These are phyloP conservation scores for Caenorhabditis sp. DNA, from an alignment of 2,888 invertebrate species.

Conservation along the genomic window DNA sequence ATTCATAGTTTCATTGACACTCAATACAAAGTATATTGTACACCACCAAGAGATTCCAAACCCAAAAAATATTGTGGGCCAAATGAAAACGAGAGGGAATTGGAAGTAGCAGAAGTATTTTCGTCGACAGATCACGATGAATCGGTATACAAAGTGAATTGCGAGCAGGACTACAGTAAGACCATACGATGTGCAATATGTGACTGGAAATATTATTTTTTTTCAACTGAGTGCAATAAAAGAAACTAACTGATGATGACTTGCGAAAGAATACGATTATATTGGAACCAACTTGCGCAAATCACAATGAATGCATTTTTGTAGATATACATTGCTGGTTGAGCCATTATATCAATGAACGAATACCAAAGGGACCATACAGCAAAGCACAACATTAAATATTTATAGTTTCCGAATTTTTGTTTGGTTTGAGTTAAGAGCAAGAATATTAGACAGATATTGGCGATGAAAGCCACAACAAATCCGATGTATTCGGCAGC, in stretches of 20 bases:
- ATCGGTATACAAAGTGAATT: slow-evolving; percentile 31
- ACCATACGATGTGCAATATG: slow-evolving; percentile 26
- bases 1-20: too few relatives aligned
- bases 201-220: too few relatives aligned
- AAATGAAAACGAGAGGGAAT: slow-evolving; percentile 12
- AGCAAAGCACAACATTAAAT: slow-evolving; percentile 31
- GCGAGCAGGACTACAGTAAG: slow-evolving; percentile 24
- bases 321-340: slow-evolving; percentile 34
- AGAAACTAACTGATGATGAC: too few relatives aligned
- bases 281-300: slow-evolving; percentile 13
- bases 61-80: slow-evolving; percentile 17
- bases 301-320: slow-evolving; percentile 27
- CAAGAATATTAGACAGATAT: neutral
- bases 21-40: too few relatives aligned
- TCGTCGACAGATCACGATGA: slow-evolving; percentile 15
- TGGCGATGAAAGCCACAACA: too few relatives aligned
- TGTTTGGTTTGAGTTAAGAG: slow-evolving; percentile 2
- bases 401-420: slow-evolving; percentile 25
- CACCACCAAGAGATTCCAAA: slow-evolving; percentile 24
- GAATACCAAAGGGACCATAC: slow-evolving; percentile 29
- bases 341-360: slow-evolving; percentile 26
- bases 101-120: slow-evolving; percentile 12
- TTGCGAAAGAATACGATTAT: too few relatives aligned
- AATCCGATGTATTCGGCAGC: too few relatives aligned
- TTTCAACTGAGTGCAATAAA: too few relatives aligned